These are phyloP conservation scores for Sinotaia quadrata DNA, from an alignment of 2,888 invertebrate species.

Conservation along the genomic window DNA sequence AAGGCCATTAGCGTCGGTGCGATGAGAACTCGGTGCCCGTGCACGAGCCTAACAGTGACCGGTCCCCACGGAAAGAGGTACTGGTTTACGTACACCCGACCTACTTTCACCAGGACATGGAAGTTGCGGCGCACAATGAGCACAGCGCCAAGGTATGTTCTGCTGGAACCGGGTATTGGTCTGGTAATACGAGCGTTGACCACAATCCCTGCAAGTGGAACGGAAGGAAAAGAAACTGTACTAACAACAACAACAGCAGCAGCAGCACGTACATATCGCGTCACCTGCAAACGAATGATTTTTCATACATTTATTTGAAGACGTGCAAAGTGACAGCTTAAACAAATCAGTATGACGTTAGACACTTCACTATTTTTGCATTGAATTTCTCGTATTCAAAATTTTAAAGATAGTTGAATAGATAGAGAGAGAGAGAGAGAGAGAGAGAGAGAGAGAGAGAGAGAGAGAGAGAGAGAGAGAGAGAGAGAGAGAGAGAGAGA, in stretches of 20 bases:
- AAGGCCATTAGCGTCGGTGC: conserved; percentile 34
- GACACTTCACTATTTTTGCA: no score
- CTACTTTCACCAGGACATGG: conserved; percentile 34
- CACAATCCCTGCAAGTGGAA: conserved; percentile 29
- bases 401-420: no score
- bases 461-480: conserved; percentile 5
- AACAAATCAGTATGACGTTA: no score
- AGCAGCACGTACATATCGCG: no score
- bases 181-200: conserved; percentile 39
- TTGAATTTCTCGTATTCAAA: no score
- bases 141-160: conserved; percentile 40
- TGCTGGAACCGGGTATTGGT: conserved; percentile 7
- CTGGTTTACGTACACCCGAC: conserved; percentile 34
- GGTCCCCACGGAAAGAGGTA: conserved; percentile 32
- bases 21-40: conserved; percentile 36
- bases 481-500: not conserved
- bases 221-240: no score
- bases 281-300: no score
- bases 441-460: not conserved
- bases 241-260: no score
- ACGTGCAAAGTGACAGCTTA: no score
- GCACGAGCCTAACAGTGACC: conserved; percentile 24
- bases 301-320: no score
- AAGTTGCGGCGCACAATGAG: conserved; percentile 37
- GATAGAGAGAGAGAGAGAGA: no score